Percentiles rank a stretch among this genome's conserved stretches.
phyloP scores from a whole-genome alignment of 1,140 invertebrate genomes.

The Rhagoletis zephyria region DNA sequence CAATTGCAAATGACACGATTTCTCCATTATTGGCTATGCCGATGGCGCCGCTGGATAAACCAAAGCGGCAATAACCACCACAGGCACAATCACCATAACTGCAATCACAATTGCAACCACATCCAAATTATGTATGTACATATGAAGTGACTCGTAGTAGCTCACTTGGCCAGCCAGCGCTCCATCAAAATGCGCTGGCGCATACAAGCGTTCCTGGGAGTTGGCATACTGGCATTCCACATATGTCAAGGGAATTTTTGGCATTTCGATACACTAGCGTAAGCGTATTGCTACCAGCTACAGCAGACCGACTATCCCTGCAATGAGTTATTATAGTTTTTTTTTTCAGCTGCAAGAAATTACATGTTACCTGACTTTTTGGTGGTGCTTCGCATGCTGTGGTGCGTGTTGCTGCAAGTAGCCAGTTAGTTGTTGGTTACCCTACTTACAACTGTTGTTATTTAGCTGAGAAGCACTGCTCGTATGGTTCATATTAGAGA shows the following conservation, averaged over 20 bases:
- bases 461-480: neutral
- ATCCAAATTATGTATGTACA: neutral
- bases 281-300: neutral
- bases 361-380: neutral
- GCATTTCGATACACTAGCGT: neutral
- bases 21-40: constrained; percentile 13
- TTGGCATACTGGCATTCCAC: constrained; percentile 27
- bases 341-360: neutral
- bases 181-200: constrained; percentile 9
- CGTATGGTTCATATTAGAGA: neutral
- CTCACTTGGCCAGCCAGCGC: neutral
- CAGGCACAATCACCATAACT: neutral
- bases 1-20: neutral
- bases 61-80: neutral
- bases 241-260: constrained; percentile 35
- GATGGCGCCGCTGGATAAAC: constrained; percentile 7
- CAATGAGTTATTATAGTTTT: neutral
- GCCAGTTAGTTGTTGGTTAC: neutral
- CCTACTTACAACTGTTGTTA: neutral
- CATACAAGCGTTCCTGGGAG: constrained; percentile 26
- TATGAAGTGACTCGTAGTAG: neutral
- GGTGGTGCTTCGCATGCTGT: neutral
- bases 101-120: neutral
- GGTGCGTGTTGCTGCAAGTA: neutral
- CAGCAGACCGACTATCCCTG: neutral